These are phyloP conservation scores for Anabacerthia variegaticeps DNA, from an alignment of 2,797 vertebrate genomes.

Conservation along the genomic window DNA sequence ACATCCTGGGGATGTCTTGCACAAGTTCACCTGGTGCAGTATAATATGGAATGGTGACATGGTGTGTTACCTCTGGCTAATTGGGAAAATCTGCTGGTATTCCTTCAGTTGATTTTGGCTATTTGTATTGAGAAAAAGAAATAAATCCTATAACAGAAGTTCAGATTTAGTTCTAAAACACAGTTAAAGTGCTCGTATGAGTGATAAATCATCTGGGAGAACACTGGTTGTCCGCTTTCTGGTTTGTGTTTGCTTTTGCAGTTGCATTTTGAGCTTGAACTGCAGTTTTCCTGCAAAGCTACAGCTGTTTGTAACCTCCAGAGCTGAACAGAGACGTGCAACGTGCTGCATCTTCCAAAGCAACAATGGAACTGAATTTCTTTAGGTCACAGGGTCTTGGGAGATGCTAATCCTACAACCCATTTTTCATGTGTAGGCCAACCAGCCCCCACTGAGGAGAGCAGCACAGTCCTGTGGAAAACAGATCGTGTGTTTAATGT, in stretches of 20 bases:
- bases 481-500: background rate
- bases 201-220: background rate
- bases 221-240: background rate
- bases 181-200: background rate
- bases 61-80: background rate
- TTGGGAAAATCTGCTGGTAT: background rate
- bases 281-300: background rate
- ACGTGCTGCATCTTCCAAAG: background rate
- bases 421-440: background rate
- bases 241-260: background rate
- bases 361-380: background rate
- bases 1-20: background rate
- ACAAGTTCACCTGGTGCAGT: background rate
- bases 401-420: background rate
- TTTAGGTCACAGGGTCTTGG: background rate
- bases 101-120: background rate
- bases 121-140: background rate
- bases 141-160: background rate
- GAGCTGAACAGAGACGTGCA: background rate
- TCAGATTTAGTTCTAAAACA: background rate
- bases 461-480: background rate
- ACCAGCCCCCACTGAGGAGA: background rate
- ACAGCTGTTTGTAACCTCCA: background rate
- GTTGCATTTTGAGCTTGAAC: background rate
- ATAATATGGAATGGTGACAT: background rate